Percentiles rank a stretch among this genome's conserved stretches.
Conservation (phyloP, 2,888 invertebrate species). For the Brachycybe producta region DNA sequence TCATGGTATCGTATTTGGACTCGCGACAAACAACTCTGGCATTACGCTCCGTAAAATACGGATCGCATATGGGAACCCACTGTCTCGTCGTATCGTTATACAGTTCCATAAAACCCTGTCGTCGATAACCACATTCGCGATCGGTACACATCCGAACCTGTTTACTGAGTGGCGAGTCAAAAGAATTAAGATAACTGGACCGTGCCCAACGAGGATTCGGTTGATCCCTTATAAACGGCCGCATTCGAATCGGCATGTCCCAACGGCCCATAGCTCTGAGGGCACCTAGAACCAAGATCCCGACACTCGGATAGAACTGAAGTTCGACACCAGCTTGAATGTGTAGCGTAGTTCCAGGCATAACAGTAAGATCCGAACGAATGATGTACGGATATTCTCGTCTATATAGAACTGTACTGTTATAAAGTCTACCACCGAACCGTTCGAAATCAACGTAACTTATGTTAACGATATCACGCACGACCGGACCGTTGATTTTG, state of each 20-base stretch:
- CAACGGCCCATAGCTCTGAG: constrained; percentile 64
- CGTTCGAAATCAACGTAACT: constrained; percentile 39
- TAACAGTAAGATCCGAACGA: constrained; percentile 82
- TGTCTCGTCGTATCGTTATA: constrained; percentile 89
- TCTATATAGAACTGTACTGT: constrained; percentile 46
- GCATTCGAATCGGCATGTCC: constrained; percentile 28
- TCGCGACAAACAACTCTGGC: constrained; percentile 93
- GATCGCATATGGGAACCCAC: constrained; percentile 94
- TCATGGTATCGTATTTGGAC: constrained; percentile 74
- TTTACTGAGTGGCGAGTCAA: not conserved
- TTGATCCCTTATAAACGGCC: constrained; percentile 27
- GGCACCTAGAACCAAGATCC: constrained; percentile 84
- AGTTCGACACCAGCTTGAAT: constrained; percentile 79
- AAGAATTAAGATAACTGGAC: not conserved
- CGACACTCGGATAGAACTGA: constrained; percentile 91
- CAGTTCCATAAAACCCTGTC: constrained; percentile 84
- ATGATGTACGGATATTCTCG: constrained; percentile 62
- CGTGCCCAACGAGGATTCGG: not conserved
- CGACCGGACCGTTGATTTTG: constrained; percentile 42
- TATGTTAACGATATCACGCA: constrained; percentile 31
- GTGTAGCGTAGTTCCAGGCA: constrained; percentile 78
- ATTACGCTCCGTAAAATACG: constrained; percentile 86
- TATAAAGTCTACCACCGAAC: constrained; percentile 62
- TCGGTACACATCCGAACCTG: constrained; percentile 23
- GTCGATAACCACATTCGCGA: constrained; percentile 31